Conservation (phyloP, 2,888 invertebrate species). For the Bursaphelenchus okinawaensis region DNA sequence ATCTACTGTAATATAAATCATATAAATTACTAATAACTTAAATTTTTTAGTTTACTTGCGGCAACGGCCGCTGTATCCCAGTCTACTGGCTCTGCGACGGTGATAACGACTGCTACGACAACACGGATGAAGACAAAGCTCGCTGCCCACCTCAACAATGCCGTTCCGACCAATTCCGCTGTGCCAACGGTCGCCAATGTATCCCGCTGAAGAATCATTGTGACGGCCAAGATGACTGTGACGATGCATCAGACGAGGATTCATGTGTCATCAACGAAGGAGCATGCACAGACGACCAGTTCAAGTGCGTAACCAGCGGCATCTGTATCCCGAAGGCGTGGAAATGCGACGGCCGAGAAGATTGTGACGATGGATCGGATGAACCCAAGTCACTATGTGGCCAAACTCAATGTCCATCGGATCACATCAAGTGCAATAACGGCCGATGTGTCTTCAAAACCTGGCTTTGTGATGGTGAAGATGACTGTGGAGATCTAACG, state of each 20-base stretch:
- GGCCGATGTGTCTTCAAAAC: conserved; percentile 56
- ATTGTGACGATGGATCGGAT: conserved; percentile 88
- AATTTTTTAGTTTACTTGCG: conserved; percentile 59
- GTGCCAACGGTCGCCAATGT: conserved; percentile 81
- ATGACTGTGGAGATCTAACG: conserved; percentile 55
- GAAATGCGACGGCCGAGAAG: conserved; percentile 76
- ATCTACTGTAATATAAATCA: too few relatives aligned
- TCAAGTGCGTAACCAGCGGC: conserved; percentile 62
- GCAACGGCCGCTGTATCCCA: conserved; percentile 62
- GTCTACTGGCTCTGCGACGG: conserved; percentile 80
- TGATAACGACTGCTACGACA: conserved; percentile 72
- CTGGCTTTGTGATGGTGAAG: conserved; percentile 57
- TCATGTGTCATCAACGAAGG: conserved; percentile 38
- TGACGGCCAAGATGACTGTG: conserved; percentile 93
- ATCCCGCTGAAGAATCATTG: conserved; percentile 83
- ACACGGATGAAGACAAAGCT: conserved; percentile 76
- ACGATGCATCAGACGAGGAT: conserved; percentile 67
- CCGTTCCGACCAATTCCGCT: conserved; percentile 62
- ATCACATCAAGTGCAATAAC: conserved; percentile 57
- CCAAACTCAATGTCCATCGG: conserved; percentile 39
- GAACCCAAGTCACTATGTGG: conserved; percentile 63
- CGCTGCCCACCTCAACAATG: conserved; percentile 66
- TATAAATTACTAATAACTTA: too few relatives aligned
- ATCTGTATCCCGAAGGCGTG: conserved; percentile 90
- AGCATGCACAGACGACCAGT: conserved; percentile 55